Percentiles rank a stretch among this genome's conserved stretches.
These are phyloP conservation scores for Nannobrachium achirus DNA, from an alignment of 2,113 vertebrate species.

Conservation along the genomic window DNA sequence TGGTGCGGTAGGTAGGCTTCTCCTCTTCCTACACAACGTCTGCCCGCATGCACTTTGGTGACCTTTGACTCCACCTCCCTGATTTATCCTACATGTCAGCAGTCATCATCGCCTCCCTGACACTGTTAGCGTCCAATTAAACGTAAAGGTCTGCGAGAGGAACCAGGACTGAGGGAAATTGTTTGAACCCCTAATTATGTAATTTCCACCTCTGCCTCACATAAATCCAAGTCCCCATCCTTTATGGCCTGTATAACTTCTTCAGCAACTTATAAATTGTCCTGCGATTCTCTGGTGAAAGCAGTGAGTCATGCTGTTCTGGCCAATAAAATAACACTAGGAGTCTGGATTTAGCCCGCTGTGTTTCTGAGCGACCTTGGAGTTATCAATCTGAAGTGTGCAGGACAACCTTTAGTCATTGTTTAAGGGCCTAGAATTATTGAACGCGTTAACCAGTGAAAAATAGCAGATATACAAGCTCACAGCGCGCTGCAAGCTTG, in stretches of 20 bases:
- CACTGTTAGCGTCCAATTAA: constrained; percentile 71
- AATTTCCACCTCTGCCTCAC: constrained; percentile 65
- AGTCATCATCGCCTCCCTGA: constrained; percentile 60
- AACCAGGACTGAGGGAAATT: constrained; percentile 54
- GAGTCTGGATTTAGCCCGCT: constrained; percentile 45
- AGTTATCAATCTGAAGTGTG: constrained; percentile 51
- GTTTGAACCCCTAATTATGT: constrained; percentile 64
- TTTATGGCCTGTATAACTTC: constrained; percentile 65
- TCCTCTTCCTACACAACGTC: constrained; percentile 65
- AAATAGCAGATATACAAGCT: too few relatives aligned
- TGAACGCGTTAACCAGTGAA: too few relatives aligned
- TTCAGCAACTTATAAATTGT: constrained; percentile 59
- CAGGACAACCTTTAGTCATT: constrained; percentile 30
- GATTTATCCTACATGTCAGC: constrained; percentile 64
- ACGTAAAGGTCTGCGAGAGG: constrained; percentile 67
- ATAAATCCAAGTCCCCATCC: constrained; percentile 54
- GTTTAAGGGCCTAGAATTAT: too few relatives aligned
- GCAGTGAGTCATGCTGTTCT: constrained; percentile 39
- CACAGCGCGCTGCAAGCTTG: too few relatives aligned
- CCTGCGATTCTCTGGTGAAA: constrained; percentile 53
- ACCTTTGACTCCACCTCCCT: constrained; percentile 67
- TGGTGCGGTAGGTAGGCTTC: constrained; percentile 27
- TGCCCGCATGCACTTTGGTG: constrained; percentile 56
- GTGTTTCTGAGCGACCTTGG: constrained; percentile 58
- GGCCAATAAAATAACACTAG: constrained; percentile 39